Evolutionary conservation across 2,888 invertebrate species (phyloP), one percentile per base, ranked within the genome.

Genomic region (Laspeyria flexula): DNA sequence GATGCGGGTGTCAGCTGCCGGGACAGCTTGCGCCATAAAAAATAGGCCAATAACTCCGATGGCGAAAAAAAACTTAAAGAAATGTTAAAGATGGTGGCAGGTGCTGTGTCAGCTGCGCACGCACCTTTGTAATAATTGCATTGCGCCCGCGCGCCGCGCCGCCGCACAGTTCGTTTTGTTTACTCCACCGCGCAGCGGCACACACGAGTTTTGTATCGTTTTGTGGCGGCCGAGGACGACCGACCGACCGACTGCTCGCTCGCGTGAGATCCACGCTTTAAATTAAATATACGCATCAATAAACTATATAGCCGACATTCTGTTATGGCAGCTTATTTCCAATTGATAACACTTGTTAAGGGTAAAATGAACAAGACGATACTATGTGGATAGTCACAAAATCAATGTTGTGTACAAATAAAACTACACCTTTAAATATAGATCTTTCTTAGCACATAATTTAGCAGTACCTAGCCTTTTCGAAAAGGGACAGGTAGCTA

Each of bases 1-100:
- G 40, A 79, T 78, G 72, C 79, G 79, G 77, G 77, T 81, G 86
- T 88, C 91, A 90, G 90, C 89, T 90, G 90, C 79, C 79, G 69
- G 59, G 68, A 75, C 91, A 90, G 89, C 91, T 91, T 91, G 91
- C 88, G 83, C 84, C 85, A 83, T 90, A 90, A 91, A 91, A 91
- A 92, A 92, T 91, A 91, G 91, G 90, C 91, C 90, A 92, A 90
- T 90, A 90, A 89, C 90, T 83, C 79, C 83, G 81, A 85, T 85
- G 85, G 88, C 88, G 80, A 89, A 89, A 90, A 85, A 88, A 90
- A 88, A 83, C 77, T 77, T 76, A 81, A 79, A 90, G 88, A 88
- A 90, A 90, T 84, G 83, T 81, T 87, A 86, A 90, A 89, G 89
- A 88, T 85, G 86, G 83, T 81, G 86, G 88, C 91, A 90, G 91